Evolutionary conservation across 2,113 vertebrate species (phyloP), one percentile per base, ranked within the genome.

Genomic region (Hippolais icterina): DNA sequence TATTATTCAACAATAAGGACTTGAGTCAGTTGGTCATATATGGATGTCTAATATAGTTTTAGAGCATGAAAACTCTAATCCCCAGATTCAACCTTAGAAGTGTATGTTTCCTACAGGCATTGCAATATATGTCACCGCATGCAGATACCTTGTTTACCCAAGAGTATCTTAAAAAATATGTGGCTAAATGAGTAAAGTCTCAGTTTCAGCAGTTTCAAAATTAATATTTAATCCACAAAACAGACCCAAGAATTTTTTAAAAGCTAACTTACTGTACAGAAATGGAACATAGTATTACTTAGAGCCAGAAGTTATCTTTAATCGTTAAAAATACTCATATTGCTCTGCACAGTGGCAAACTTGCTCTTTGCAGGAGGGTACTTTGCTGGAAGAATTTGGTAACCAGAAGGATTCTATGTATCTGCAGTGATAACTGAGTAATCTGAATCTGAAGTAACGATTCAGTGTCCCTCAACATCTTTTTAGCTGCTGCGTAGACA

Each of bases 211-310:
- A 85, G 46, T 53, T 69, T 72, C n/a, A 72, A 57, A 86, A 93
- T 59, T 89, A 81, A 84, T 94, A 82, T 83, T 93, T 87, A 85
- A 87, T 80, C 68, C 27, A 15, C 9, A 33, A 93, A 93, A 74
- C 12, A 80, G 23, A 78, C 21, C 4, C 17, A 93, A 72, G 14
- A 59, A 19, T 44, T 87, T 89, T 83, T 84, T 50, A 71, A 61
- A 53, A 72, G 11, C 12, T 81, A 77, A 70, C 2, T 72, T 81
- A 44, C 25, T 10, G 9, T 53, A 53, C 6, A 91, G 59, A 83
- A 93, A 60, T 24, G 21, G 27, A 84, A 60, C 53, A 79, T 2
- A 28, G 4, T 72, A 33, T 90, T 91, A 56, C 56, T 63, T 89
- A 63, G 28, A 91, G 37, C 5, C 23, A 88, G 64, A 65, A 87